Percentiles rank a stretch among this genome's conserved stretches.
These are phyloP conservation scores for Symphodus melops DNA, from an alignment of 2,113 vertebrate species.

Conservation along the genomic window DNA sequence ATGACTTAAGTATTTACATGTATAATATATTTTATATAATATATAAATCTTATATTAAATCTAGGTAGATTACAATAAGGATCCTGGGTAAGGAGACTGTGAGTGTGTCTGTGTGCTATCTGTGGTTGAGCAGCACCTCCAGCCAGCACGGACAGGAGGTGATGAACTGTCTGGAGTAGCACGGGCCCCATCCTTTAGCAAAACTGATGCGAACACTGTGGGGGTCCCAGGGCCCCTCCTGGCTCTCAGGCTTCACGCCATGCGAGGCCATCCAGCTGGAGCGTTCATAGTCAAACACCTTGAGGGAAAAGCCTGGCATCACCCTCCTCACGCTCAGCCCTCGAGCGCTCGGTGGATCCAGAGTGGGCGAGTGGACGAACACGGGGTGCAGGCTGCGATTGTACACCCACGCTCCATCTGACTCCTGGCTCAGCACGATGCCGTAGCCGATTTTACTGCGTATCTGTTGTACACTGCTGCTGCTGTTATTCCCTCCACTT, in stretches of 20 bases:
- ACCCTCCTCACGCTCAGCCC: constrained; percentile 92
- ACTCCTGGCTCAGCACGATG: constrained; percentile 94
- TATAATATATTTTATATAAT: constrained; percentile 96
- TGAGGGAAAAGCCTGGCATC: constrained; percentile 95
- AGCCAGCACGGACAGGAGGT: constrained; percentile 99
- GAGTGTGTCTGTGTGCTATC: constrained; percentile 76
- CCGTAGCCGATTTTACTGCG: constrained; percentile 96
- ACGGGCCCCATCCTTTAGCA: constrained; percentile 96
- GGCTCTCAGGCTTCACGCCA: constrained; percentile 82
- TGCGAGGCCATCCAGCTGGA: constrained; percentile 88
- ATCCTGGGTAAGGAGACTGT: constrained; percentile 72
- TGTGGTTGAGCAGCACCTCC: constrained; percentile 93
- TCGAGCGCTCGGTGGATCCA: constrained; percentile 89
- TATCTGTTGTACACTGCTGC: constrained; percentile 89
- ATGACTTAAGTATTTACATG: constrained; percentile 99
- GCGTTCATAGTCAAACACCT: constrained; percentile 95
- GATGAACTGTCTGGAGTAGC: constrained; percentile 97
- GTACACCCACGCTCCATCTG: constrained; percentile 97
- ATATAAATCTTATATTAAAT: constrained; percentile 99
- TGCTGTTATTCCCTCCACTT: constrained; percentile 51
- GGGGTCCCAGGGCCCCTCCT: constrained; percentile 94
- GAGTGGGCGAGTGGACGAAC: constrained; percentile 97
- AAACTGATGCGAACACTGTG: constrained; percentile 98
- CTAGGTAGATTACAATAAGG: constrained; percentile 96
- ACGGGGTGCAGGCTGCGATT: constrained; percentile 96